Base-by-base conservation (phyloP, 1,140 invertebrate genomes). In the Sitodiplosis mosellana region DNA sequence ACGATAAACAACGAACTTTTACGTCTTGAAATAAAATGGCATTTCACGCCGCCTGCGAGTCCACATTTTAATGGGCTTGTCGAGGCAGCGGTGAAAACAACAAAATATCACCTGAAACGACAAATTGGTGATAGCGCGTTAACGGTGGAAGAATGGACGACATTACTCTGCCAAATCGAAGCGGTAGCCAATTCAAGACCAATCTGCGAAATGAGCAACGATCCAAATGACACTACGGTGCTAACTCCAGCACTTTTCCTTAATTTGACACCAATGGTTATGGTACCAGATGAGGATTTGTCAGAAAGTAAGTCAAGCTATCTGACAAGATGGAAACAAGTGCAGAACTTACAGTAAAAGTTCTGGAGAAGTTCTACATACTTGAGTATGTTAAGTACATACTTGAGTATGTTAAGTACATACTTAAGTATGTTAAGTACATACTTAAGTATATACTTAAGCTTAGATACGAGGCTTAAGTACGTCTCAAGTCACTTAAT, bases 231-330 rank as follows among this genome's bases (percentile, higher is more conserved):
- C 46, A 45, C 51, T 1, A 37, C 17, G 6, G 47, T 52, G 14
- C 41, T 62, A 4, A 59, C 61, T 12, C 59, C 62, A 17, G 56
- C 54, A 6, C 61, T 64, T 57, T 63, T 61, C 46, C 36, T 63
- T 0, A 61, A 59, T 48, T 59, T 57, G 8, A 37, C 51, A 12
- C 53, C 59, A 6, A 20, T 60, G n/a, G 55, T 44, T 8, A 40
- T 54, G 1, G 4, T 55, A 8, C 47, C 49, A 17, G 56, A 60
- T 38, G 41, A 18, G 10, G 11, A 10, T 15, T 14, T 12, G 8
- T 10, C 17, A 5, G 34, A 20, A 2, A 15, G 19, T 5, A 38
- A 19, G n/a, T 20, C 19, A 20, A 6, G 3, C 2, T 15, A 15
- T 17, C 20, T 37, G 20, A 14, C 2, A 10, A n/a, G 46, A 34